Evolutionary conservation across 2,888 invertebrate species (phyloP).

Genomic region (Lepidonotus clava): DNA sequence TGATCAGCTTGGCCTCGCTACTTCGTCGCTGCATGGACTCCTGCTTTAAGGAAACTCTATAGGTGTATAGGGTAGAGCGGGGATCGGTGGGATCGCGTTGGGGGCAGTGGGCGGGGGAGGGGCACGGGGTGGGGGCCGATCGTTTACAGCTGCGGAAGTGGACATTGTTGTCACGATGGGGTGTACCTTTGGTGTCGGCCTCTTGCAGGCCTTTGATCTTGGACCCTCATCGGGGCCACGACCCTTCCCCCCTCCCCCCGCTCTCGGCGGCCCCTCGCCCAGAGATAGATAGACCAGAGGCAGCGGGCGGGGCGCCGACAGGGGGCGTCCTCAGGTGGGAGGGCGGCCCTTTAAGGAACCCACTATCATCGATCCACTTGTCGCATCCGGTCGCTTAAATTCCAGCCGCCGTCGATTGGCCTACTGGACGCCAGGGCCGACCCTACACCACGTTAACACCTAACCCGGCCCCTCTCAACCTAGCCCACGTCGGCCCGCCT

Average conservation of each 20-base stretch:
- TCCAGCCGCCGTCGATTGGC: slow-evolving; percentile 41
- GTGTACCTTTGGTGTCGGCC: slow-evolving; percentile 35
- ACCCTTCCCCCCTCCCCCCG: neutral
- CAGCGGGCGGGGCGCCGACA: neutral
- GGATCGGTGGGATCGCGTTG: too few relatives aligned
- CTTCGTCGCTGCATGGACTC: too few relatives aligned
- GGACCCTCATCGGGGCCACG: neutral
- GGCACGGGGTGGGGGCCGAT: neutral
- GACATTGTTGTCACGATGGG: slow-evolving; percentile 19
- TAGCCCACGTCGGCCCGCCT: neutral
- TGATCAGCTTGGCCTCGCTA: too few relatives aligned
- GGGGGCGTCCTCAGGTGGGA: neutral
- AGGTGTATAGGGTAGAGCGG: too few relatives aligned
- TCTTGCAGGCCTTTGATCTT: slow-evolving; percentile 10
- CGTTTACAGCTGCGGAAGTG: slow-evolving; percentile 46
- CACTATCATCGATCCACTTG: neutral
- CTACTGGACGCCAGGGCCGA: slow-evolving; percentile 34
- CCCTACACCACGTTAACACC: neutral
- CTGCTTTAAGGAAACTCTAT: too few relatives aligned
- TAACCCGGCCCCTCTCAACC: neutral
- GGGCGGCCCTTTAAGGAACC: slow-evolving; percentile 3
- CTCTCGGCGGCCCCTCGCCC: too few relatives aligned
- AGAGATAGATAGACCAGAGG: slow-evolving; percentile 41
- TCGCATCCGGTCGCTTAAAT: slow-evolving; percentile 40
- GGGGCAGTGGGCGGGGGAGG: too few relatives aligned